Conservation (phyloP, 2,797 vertebrate genomes). For the Melopsittacus undulatus region DNA sequence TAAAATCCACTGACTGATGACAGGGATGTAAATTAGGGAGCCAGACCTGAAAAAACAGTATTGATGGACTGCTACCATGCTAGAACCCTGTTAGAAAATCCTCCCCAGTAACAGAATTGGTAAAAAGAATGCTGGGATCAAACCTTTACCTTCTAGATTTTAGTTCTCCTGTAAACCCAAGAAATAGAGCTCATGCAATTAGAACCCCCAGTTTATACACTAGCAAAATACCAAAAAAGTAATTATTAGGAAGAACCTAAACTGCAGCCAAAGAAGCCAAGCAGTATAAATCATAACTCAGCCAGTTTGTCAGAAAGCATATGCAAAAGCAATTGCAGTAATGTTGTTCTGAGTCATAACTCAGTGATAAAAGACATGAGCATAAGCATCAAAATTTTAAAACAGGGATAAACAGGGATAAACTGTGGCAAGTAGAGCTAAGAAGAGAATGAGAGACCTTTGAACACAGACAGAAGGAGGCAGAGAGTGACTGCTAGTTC, state of each 20-base stretch:
- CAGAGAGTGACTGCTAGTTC: not conserved
- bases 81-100: not conserved
- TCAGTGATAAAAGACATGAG: not conserved
- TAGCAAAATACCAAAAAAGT: not conserved
- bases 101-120: not conserved
- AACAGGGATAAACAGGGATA: too few relatives aligned
- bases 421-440: not conserved
- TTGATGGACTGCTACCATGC: not conserved
- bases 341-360: not conserved
- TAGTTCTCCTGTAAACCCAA: not conserved
- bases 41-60: not conserved
- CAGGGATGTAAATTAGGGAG: fast-evolving
- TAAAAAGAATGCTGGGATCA: not conserved
- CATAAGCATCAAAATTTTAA: not conserved
- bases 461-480: not conserved
- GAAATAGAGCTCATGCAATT: not conserved
- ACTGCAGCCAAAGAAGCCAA: not conserved
- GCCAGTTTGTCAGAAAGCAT: not conserved
- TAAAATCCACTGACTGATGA: not conserved
- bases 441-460: not conserved
- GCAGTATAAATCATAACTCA: not conserved
- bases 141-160: not conserved
- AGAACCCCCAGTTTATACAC: not conserved
- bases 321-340: not conserved
- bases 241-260: not conserved